Percentiles rank a stretch among this genome's conserved stretches.
These are phyloP conservation scores for Agapostemon virescens DNA, from an alignment of 2,888 invertebrate genomes.

Conservation along the genomic window DNA sequence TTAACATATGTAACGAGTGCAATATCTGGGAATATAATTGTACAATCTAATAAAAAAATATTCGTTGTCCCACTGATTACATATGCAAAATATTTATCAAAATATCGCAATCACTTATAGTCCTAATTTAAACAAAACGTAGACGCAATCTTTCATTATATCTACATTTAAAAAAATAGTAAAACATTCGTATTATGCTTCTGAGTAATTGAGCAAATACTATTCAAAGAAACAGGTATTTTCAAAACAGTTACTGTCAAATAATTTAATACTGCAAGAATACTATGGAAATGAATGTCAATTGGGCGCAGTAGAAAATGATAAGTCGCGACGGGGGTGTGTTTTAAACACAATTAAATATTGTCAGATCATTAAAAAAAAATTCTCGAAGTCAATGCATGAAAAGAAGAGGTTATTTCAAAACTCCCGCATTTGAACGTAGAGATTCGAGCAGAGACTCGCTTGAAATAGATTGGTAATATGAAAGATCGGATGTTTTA, in stretches of 20 bases:
- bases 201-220: neutral
- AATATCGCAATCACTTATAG: slow-evolving; percentile 29
- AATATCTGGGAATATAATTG: neutral
- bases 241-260: slow-evolving; percentile 34
- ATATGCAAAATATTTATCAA: slow-evolving; percentile 24
- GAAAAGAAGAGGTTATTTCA: slow-evolving; percentile 53
- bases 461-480: slow-evolving; percentile 76
- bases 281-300: slow-evolving; percentile 50
- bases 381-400: slow-evolving; percentile 14
- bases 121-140: slow-evolving; percentile 34
- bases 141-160: slow-evolving; percentile 19
- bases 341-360: slow-evolving; percentile 37
- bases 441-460: slow-evolving; percentile 75
- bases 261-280: slow-evolving; percentile 64
- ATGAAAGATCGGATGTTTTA: slow-evolving; percentile 74
- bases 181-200: slow-evolving; percentile 12
- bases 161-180: slow-evolving; percentile 21
- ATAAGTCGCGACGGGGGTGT: slow-evolving; percentile 42
- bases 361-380: slow-evolving; percentile 18
- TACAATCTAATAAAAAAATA: neutral
- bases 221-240: slow-evolving; percentile 15
- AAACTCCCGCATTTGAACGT: slow-evolving; percentile 76
- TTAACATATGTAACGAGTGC: slow-evolving; percentile 26
- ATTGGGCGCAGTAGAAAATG: slow-evolving; percentile 36
- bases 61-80: slow-evolving; percentile 32